Base-by-base conservation (phyloP, 2,113 vertebrate species). In the Indri indri region DNA sequence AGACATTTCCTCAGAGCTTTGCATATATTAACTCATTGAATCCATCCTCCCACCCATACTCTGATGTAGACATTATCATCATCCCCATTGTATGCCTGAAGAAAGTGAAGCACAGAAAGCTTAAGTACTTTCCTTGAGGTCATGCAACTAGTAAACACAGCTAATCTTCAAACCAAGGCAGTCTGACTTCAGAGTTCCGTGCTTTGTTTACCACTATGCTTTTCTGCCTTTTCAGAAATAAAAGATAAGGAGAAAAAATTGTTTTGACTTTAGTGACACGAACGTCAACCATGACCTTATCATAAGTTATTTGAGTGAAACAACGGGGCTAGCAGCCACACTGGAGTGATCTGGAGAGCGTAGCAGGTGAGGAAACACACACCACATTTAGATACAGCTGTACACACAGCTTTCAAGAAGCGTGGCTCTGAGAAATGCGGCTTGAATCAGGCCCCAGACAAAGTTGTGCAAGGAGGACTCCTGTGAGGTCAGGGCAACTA, bases 161-260 rank as follows among this genome's bases (percentile, higher is more conserved):
- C 34, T 8, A 59, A 6, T 6, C 17, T 57, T 80, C 66, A 89
- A 89, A 59, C 17, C 34, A 65, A 22, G 27, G 84, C 8, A 59
- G 30, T 76, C 13, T 30, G 27, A 68, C 14, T 61, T 63, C 37
- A 77, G 42, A 80, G 37, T 71, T 79, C 42, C 57, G 3, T 37
- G 13, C 27, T 88, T 91, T 86, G 30, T 79, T 91, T 57, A 71
- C 32, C 47, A 11, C 32, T 66, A 8, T 8, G 3, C 30, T 40
- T 40, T 94, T 91, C 12, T 97, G 27, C 6, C 8, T 82, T 42
- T 76, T 50, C 22, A 85, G n/a, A 81, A 63, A 57, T 81, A 54
- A 70, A 86, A 91, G 65, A 85, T 9, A 65, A 34, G 88, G 57
- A 92, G 59, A 54, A 37, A 52, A 47, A 68, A 85, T 34, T 22